These are phyloP conservation scores for Astreopora myriophthalma DNA, from an alignment of 64 coral and sea anemone species.

Conservation along the genomic window DNA sequence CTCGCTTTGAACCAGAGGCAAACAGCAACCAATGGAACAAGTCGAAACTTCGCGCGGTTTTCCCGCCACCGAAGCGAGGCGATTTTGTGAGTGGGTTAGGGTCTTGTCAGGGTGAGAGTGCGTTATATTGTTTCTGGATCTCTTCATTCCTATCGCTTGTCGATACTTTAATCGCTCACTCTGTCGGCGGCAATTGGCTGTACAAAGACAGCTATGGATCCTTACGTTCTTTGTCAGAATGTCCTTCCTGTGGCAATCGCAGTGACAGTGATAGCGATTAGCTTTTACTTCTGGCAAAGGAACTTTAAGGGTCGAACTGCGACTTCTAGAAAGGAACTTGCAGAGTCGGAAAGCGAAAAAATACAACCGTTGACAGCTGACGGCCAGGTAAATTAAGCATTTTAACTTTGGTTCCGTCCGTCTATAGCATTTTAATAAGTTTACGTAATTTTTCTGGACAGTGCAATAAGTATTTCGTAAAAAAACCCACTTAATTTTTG, in stretches of 20 bases:
- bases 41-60: neutral
- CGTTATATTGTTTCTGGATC: neutral
- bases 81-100: too few species aligned
- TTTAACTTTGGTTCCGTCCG: neutral
- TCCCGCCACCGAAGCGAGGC: conserved; percentile 42
- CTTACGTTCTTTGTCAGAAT: neutral
- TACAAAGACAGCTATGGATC: neutral
- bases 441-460: neutral
- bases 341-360: neutral
- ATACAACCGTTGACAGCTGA: neutral
- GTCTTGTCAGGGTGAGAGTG: neutral
- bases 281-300: conserved; percentile 18
- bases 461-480: neutral
- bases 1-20: too few species aligned
- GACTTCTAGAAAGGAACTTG: neutral
- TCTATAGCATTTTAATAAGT: too few species aligned
- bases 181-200: neutral
- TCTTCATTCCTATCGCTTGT: neutral
- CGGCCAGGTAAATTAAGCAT: neutral
- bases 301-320: neutral
- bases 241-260: conserved; percentile 25
- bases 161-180: neutral
- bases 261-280: conserved; percentile 1
- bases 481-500: neutral
- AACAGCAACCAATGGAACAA: too few species aligned